These are phyloP conservation scores for Pimephales promelas DNA, from an alignment of 2,113 vertebrate species.

Conservation along the genomic window DNA sequence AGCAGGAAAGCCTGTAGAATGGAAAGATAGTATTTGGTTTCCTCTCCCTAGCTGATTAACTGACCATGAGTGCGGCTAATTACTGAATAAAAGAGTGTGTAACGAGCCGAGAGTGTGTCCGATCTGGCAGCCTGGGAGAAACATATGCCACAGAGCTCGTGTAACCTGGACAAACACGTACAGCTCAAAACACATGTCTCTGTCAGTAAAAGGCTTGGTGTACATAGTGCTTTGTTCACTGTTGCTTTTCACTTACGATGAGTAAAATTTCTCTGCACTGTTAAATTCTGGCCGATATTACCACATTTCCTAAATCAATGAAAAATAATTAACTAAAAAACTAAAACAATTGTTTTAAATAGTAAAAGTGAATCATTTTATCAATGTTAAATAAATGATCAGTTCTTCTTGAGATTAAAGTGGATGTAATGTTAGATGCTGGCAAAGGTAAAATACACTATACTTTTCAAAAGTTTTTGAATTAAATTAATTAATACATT, in stretches of 20 bases:
- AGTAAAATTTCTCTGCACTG: constrained; percentile 5
- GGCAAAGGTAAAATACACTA: not conserved
- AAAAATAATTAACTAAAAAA: no score
- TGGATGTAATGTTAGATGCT: not conserved
- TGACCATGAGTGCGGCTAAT: constrained; percentile 19
- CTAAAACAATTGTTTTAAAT: no score
- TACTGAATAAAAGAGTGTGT: constrained; percentile 16
- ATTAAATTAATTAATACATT: no score
- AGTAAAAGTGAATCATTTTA: no score
- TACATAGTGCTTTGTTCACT: not conserved
- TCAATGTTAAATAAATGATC: not conserved
- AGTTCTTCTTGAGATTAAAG: not conserved
- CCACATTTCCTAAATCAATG: no score
- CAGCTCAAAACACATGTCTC: constrained; percentile 17
- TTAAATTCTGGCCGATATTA: no score
- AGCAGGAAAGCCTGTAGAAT: constrained; percentile 2
- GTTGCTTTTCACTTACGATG: not conserved
- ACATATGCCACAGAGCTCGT: constrained; percentile 36
- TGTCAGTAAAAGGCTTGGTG: constrained; percentile 11
- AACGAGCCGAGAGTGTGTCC: constrained; percentile 18
- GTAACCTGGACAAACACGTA: constrained; percentile 26
- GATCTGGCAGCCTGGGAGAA: constrained; percentile 13
- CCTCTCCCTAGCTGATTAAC: constrained; percentile 3
- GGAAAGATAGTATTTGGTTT: not conserved
- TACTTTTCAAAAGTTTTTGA: not conserved